Evolutionary conservation across 2,888 invertebrate genomes (phyloP).

Genomic region (Subacronicta megacephala): DNA sequence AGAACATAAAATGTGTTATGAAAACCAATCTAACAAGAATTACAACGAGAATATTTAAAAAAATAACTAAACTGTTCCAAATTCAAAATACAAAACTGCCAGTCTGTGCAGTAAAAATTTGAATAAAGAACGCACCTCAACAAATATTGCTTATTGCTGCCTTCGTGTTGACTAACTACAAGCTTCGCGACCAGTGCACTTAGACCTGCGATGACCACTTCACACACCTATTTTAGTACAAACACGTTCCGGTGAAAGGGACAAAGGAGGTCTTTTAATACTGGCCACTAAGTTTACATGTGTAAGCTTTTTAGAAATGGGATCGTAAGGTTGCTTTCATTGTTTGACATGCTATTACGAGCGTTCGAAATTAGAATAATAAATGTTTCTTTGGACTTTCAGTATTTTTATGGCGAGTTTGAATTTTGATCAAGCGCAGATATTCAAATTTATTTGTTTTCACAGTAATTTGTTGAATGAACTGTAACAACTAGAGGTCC

Average conservation of each 20-base stretch:
- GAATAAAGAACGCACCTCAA: slow-evolving; percentile 77
- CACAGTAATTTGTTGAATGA: slow-evolving; percentile 26
- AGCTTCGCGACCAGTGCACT: slow-evolving; percentile 57
- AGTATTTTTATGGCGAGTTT: slow-evolving; percentile 43
- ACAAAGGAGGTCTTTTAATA: slow-evolving; percentile 53
- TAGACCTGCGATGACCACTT: slow-evolving; percentile 60
- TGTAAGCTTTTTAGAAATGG: slow-evolving; percentile 80
- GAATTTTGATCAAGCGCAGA: slow-evolving; percentile 32
- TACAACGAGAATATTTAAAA: background rate
- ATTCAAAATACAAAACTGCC: slow-evolving; percentile 46
- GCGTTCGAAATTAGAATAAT: slow-evolving; percentile 65
- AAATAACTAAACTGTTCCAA: background rate
- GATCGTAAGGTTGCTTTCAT: slow-evolving; percentile 70
- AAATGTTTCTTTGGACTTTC: slow-evolving; percentile 65
- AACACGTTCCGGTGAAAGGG: slow-evolving; percentile 51
- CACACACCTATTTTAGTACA: slow-evolving; percentile 46
- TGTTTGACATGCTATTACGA: slow-evolving; percentile 78
- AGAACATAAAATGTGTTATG: background rate
- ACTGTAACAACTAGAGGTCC: too few species aligned
- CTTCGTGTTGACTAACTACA: slow-evolving; percentile 76
- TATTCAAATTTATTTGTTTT: slow-evolving; percentile 26
- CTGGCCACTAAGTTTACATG: slow-evolving; percentile 68
- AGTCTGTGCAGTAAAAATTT: slow-evolving; percentile 67
- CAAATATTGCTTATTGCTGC: slow-evolving; percentile 79
- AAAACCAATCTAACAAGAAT: background rate